These are phyloP conservation scores for Amblyopsis hoosieri DNA, from an alignment of 2,797 vertebrate genomes.

Conservation along the genomic window DNA sequence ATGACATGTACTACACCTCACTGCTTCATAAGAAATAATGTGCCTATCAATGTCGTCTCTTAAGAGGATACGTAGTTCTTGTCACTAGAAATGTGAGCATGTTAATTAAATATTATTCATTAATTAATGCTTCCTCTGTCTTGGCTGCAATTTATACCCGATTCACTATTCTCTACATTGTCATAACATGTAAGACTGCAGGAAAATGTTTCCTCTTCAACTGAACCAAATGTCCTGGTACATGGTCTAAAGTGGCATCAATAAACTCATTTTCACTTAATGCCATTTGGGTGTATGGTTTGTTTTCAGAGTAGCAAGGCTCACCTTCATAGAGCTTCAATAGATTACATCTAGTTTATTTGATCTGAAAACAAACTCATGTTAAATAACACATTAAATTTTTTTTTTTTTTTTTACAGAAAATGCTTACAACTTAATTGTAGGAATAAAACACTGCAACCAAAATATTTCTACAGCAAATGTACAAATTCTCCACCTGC, in stretches of 20 bases:
- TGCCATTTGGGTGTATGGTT: background rate
- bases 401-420: background rate
- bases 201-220: conserved; percentile 36
- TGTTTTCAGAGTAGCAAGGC: background rate
- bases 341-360: no score
- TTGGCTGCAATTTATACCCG: conserved; percentile 25
- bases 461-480: no score
- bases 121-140: conserved; percentile 33
- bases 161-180: conserved; percentile 40
- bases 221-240: conserved; percentile 60
- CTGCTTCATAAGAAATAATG: conserved; percentile 15
- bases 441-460: no score
- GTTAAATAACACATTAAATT: conserved; percentile 5
- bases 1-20: conserved; percentile 22
- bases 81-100: conserved; percentile 38
- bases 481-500: background rate
- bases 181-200: conserved; percentile 47
- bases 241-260: conserved; percentile 61
- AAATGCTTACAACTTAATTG: background rate
- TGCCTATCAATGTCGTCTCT: conserved; percentile 40
- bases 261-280: conserved; percentile 74
- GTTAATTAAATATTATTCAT: conserved; percentile 4
- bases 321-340: no score
- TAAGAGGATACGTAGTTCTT: conserved; percentile 14
- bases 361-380: no score